A percentile compares a stretch with the other conserved stretches of the same genome.
These are phyloP conservation scores for Oligia latruncula DNA, from an alignment of 2,888 invertebrate species.

Conservation along the genomic window DNA sequence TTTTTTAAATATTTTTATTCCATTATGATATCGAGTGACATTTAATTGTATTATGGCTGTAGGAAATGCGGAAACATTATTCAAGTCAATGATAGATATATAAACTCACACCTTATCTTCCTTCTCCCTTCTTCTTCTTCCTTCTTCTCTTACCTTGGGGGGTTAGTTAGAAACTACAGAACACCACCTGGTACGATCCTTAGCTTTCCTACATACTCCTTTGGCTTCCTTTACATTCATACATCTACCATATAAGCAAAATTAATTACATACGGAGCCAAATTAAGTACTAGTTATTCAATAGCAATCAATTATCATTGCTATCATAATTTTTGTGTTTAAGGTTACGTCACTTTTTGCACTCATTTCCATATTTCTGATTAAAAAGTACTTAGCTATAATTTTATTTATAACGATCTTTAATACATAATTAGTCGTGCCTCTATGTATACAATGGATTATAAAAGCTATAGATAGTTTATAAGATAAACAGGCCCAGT, in stretches of 20 bases:
- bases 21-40: slow-evolving; percentile 13
- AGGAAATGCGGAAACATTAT: neutral
- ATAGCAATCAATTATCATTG: neutral
- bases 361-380: slow-evolving; percentile 13
- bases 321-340: neutral
- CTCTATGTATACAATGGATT: slow-evolving; percentile 34
- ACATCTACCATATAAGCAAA: neutral
- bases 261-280: neutral
- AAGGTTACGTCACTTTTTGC: slow-evolving; percentile 11
- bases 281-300: neutral
- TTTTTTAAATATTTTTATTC: neutral
- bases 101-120: neutral
- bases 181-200: neutral
- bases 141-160: too few relatives aligned
- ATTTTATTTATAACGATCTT: slow-evolving; percentile 7
- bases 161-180: neutral
- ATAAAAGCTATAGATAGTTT: slow-evolving; percentile 36
- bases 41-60: neutral
- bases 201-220: too few relatives aligned
- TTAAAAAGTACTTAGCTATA: neutral
- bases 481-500: slow-evolving; percentile 53
- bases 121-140: too few relatives aligned
- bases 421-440: slow-evolving; percentile 19
- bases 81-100: neutral
- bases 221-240: neutral